Base-by-base conservation (phyloP, 1,140 invertebrate species). In the Drosophila ohnishii region DNA sequence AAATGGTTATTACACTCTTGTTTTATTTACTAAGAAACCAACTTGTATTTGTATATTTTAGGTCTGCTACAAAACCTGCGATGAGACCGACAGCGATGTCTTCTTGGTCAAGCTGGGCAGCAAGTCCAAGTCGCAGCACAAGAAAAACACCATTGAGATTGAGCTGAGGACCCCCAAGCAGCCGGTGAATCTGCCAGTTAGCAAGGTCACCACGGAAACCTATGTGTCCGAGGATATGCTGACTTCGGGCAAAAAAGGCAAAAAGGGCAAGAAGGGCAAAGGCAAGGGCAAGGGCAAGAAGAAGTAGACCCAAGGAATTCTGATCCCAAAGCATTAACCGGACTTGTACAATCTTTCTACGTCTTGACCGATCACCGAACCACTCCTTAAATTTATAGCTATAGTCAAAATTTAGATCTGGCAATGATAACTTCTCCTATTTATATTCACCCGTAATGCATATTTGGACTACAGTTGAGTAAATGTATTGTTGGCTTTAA, bases 51-150 rank as follows among this genome's bases (percentile, higher is more conserved):
- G 39, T 57, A 9, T 40, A 5, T 40, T 13, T 16, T 62, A 91
- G 90, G 90, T 91, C 13, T 91, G 90, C 35, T 91, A 91, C 65
- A 91, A 90, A 63, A 91, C 90, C 11, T 91, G 90, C 78, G 87
- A 91, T 3, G 90, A 91, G 47, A 87, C 90, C n/a, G 90, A 91
- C 25, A 91, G 85, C 60, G 90, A 91, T 63, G 90, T 91, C 34
- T 91, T 91, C 51, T 69, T 91, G n/a, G 88, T 91, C 13, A 91
- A 91, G 55, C 75, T 91, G 40, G 90, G 90, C 28, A 90, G 70
- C 72, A 91, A 91, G 40, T 53, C 84, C 8, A 84, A 90, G 56
- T 70, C 80, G 5, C 80, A 88, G 60, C 34, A 78, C 44, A 91
- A 91, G 67, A 80, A 79, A 72, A 90, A 90, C 60, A 82, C 83